These are phyloP conservation scores for Turdus rufiventris DNA, from an alignment of 2,113 vertebrate genomes.

Conservation along the genomic window DNA sequence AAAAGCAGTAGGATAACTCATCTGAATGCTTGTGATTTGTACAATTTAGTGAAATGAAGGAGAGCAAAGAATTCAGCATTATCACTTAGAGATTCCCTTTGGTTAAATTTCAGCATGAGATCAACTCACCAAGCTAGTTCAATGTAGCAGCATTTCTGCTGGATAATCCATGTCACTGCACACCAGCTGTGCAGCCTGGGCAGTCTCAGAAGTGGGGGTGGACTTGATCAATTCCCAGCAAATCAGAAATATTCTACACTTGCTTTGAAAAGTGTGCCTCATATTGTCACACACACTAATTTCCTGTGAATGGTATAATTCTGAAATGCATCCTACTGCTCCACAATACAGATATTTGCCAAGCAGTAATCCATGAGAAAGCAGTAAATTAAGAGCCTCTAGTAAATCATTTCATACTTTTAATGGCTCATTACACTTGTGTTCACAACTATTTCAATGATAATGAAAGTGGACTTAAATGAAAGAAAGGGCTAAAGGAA, in stretches of 20 bases:
- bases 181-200: background rate
- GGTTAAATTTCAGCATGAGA: background rate
- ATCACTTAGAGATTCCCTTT: background rate
- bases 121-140: background rate
- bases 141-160: background rate
- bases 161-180: background rate
- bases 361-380: background rate
- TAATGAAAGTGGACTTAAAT: background rate
- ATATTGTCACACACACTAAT: background rate
- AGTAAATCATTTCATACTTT: background rate
- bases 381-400: background rate
- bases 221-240: background rate
- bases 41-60: rapidly evolving
- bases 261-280: background rate
- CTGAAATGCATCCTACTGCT: background rate
- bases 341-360: background rate
- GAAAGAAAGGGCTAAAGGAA: background rate
- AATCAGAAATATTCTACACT: background rate
- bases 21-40: background rate
- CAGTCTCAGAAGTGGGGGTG: background rate
- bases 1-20: background rate
- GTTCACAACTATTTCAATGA: background rate
- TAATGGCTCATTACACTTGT: background rate
- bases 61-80: background rate
- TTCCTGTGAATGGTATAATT: background rate